Percentiles rank a stretch among this genome's conserved stretches.
phyloP scores from a whole-genome alignment of 2,888 invertebrate species.

The Calliopum simillimum region DNA sequence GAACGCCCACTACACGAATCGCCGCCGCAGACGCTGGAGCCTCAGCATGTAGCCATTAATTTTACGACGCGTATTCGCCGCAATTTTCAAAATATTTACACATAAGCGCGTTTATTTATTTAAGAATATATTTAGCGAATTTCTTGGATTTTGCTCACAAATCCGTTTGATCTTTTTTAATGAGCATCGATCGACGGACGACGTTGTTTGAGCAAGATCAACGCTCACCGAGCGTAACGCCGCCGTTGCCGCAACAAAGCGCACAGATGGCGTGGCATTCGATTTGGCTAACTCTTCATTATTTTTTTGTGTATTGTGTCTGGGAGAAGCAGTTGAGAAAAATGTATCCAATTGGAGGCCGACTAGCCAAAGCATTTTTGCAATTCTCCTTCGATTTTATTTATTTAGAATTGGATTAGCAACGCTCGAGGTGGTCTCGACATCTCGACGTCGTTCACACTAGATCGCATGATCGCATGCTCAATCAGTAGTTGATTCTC shows the following conservation, averaged over 20 bases:
- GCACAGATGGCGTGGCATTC: slow-evolving; percentile 26
- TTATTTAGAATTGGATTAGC: slow-evolving; percentile 52
- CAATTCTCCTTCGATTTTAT: slow-evolving; percentile 44
- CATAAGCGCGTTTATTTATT: slow-evolving; percentile 52
- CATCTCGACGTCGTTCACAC: too few species aligned
- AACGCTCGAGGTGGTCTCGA: slow-evolving; percentile 44
- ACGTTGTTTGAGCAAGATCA: not conserved
- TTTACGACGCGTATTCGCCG: slow-evolving; percentile 38
- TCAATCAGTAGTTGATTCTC: not conserved
- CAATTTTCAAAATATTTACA: slow-evolving; percentile 51
- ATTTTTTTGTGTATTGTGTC: too few species aligned
- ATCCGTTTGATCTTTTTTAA: slow-evolving; percentile 38
- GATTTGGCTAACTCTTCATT: slow-evolving; percentile 11
- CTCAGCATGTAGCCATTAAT: slow-evolving; percentile 27
- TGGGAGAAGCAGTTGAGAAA: slow-evolving; percentile 23
- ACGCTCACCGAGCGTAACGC: not conserved
- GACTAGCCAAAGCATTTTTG: slow-evolving; percentile 13
- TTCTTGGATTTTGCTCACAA: slow-evolving; percentile 35
- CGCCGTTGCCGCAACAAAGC: not conserved
- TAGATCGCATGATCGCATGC: not conserved
- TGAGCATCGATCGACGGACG: slow-evolving; percentile 17
- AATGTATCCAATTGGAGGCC: slow-evolving; percentile 26
- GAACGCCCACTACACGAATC: not conserved
- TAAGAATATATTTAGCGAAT: slow-evolving; percentile 51
- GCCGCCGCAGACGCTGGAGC: not conserved